Base-by-base conservation (phyloP, 2,113 vertebrate species). In the Glareola pratincola region DNA sequence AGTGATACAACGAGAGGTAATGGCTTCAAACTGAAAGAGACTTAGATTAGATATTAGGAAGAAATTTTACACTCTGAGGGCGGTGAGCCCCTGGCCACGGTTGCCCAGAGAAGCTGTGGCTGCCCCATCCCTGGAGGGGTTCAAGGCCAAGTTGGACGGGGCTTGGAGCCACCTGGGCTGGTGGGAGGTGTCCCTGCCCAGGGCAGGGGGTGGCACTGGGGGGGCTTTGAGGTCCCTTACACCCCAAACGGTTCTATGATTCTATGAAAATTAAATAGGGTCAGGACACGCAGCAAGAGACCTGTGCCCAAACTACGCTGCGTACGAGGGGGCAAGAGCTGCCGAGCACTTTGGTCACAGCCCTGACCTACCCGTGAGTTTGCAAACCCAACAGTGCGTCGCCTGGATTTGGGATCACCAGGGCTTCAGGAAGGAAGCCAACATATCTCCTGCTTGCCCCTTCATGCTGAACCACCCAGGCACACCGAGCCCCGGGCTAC, bases 281-380 rank as follows among this genome's bases (percentile, higher is more conserved):
- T 59, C 29, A 37, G 73, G 59, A 86, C 2, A 0, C 9, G 51
- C 59, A 59, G 23, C 2, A 1, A 7, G 53, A 59, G 8, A 56
- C 36, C 30, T 0, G 0, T 9, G 27, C 32, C 68, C 79, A 51
- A 39, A 9, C 16, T 10, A 9, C 12, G 32, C 24, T 1, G 4
- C 2, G 1, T 16, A 16, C 10, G 20, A 39, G 1, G 0, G 18
- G 47, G 12, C 10, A 74, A 30, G 37, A 74, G n/a, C 53, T 53
- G 21, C 47, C 20, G 22, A 63, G 53, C 7, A 2, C 27, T 14
- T 3, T 14, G 74, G 51, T 48, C 21, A 16, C 57, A 57, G 53
- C 16, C 29, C 51, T 60, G 29, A 50, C 14, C n/a, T 17, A 6
- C 27, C n/a, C 23, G 26, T 0, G 1, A 26, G 24, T 67, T 8